Evolutionary conservation across 1,140 invertebrate species (phyloP).

Genomic region (Drosophila guanche): DNA sequence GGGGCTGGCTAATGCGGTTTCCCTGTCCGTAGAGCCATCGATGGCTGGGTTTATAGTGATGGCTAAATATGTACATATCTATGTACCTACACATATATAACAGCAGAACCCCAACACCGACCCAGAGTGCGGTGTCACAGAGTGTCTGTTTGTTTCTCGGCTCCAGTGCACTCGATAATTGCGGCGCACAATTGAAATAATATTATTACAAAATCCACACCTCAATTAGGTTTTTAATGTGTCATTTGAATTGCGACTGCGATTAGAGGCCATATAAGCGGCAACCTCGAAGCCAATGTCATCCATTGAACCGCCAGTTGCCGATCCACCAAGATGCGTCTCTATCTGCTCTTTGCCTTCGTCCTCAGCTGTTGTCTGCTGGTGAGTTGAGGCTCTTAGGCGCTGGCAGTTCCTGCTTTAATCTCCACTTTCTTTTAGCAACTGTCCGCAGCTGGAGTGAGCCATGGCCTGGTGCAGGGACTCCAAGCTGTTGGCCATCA

Average conservation of each 20-base stretch:
- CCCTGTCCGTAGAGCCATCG: too few species aligned
- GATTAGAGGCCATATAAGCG: conserved; percentile 56
- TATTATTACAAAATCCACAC: conserved; percentile 41
- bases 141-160: not conserved
- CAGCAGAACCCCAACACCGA: conserved; percentile 2
- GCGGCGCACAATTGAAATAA: conserved; percentile 28
- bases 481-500: conserved; percentile 15
- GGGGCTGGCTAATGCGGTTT: too few species aligned
- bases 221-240: conserved; percentile 65
- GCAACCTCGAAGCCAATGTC: conserved; percentile 53
- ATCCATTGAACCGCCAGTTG: conserved; percentile 31
- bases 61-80: too few species aligned
- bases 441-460: conserved; percentile 21
- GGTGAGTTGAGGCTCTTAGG: conserved; percentile 22
- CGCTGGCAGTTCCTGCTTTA: not conserved
- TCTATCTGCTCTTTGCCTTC: conserved; percentile 49
- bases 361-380: conserved; percentile 50
- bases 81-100: too few species aligned
- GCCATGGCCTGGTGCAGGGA: not conserved
- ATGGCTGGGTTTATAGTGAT: too few species aligned
- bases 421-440: conserved; percentile 23
- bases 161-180: conserved; percentile 62
- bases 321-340: conserved; percentile 50
- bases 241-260: conserved; percentile 46
- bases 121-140: not conserved